A percentile compares a stretch with the other conserved stretches of the same genome.
phyloP scores from a whole-genome alignment of 2,797 vertebrate genomes.

The Leuciscus waleckii region DNA sequence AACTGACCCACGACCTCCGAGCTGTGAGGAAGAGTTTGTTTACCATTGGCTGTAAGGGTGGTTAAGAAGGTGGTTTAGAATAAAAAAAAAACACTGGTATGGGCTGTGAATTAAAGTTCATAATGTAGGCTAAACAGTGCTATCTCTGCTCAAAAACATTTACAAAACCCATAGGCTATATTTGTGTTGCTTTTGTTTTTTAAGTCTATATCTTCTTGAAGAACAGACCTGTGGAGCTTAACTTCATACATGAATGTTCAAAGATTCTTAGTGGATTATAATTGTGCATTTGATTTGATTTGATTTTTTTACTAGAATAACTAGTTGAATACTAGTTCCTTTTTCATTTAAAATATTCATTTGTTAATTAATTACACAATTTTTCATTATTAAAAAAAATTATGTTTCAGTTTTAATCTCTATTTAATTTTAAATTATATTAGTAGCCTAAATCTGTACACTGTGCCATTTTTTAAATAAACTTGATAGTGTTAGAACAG shows the following conservation, averaged over 20 bases:
- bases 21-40: not conserved
- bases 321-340: not conserved
- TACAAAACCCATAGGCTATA: not conserved
- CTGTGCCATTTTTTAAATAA: not conserved
- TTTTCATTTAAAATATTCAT: not conserved
- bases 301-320: not conserved
- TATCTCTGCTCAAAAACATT: not conserved
- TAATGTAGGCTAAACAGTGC: not conserved
- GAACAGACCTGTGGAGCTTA: not conserved
- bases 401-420: too few relatives aligned
- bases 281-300: not conserved
- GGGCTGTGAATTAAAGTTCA: too few relatives aligned
- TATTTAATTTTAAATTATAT: not conserved
- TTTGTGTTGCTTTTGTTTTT: not conserved
- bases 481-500: not conserved
- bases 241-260: not conserved
- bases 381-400: not conserved
- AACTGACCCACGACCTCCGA: constrained; percentile 39
- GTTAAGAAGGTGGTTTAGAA: not conserved
- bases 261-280: not conserved
- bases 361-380: not conserved
- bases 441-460: not conserved
- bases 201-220: not conserved
- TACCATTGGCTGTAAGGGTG: not conserved
- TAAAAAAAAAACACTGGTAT: not conserved